Base-by-base conservation (phyloP, 2,113 vertebrate genomes). In the Turnix velox region DNA sequence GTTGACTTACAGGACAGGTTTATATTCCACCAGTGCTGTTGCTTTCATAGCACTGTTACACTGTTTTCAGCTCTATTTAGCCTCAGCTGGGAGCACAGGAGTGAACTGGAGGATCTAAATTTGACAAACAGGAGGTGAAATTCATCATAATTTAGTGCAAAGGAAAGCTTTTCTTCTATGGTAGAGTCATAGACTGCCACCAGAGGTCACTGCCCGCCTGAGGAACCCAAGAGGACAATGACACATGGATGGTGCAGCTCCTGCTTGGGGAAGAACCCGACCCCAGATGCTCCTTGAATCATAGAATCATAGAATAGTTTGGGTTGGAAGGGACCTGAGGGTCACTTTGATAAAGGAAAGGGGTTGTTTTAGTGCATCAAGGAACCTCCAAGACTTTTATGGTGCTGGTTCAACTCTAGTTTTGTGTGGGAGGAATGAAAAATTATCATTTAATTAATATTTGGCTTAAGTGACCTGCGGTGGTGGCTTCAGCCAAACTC, bases 121-220 rank as follows among this genome's bases (percentile, higher is more conserved):
- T 51, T 10, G 82, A 24, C 58, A 61, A 74, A 19, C 33, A 65
- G 28, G 39, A 75, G 39, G 48, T 40, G 40, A 84, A 65, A 45
- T 18, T 18, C 11, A 45, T 27, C 9, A 1, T 23, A 42, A 58
- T 8, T 14, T 19, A 33, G 15, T 14, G 42, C 27, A 42, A 40
- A 18, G 61, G 59, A 6, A 71, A 40, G 46, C 14, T 18, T 39
- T 65, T 20, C 18, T 63, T 63, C n/a, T 11, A 14, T 4, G 57
- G 81, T 51, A n/a, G 33, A 63, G 61, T 49, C 61, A 66, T 54
- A 1, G 51, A 49, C 3, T 89, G 80, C 94, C 91, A 43, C 7
- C 66, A 93, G 94, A 91, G 86, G 88, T 92, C 95, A 88, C 37
- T 84, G 77, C 42, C 2, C 42, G 74, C 86, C 61, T 76, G 92